Evolutionary conservation across 1,140 invertebrate genomes (phyloP), one percentile per base, ranked within the genome.

Genomic region (Paralvinella palmiformis): DNA sequence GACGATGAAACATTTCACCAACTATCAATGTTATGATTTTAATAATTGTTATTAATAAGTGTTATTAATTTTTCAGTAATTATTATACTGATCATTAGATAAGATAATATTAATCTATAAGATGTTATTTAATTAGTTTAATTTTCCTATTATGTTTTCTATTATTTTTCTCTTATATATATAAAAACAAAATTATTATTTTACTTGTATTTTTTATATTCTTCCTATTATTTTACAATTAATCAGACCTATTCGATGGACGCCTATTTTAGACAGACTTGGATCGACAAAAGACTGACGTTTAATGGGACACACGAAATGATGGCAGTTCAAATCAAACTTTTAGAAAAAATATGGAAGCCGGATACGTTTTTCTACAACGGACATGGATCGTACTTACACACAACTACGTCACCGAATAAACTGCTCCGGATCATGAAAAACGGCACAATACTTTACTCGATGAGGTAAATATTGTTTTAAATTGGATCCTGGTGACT

Each of bases 271-370:
- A 59, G 67, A 5, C 67, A 68, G 61, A 35, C 62, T 56, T 66
- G 67, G 67, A 53, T 52, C 22, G 67, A 68, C 32, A 56, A 58
- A n/a, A 33, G 67, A 3, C 24, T 68, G 3, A 33, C 52, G 24
- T 68, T 66, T 24, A 33, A 3, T 5, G 45, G 45, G 10, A 53
- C 24, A 10, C 22, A 69, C 41, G 70, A 77, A 48, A 75, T 80
- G 32, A 74, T 72, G 6, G 68, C 73, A 57, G 69, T 83, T 2
- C 74, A 76, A 7, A 79, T 80, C 66, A 71, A 72, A 45, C 71
- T 75, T 67, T 60, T 77, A 52, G 72, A 77, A 35, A 48, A 72
- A 22, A 71, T 77, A 10, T 77, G 75, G 75, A 69, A 69, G 31
- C 75, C 60, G 15, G 60, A 62, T 33, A 62, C 60, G 0, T 62